Evolutionary conservation across 2,113 vertebrate genomes (phyloP).

Genomic region (Corythaeola cristata): DNA sequence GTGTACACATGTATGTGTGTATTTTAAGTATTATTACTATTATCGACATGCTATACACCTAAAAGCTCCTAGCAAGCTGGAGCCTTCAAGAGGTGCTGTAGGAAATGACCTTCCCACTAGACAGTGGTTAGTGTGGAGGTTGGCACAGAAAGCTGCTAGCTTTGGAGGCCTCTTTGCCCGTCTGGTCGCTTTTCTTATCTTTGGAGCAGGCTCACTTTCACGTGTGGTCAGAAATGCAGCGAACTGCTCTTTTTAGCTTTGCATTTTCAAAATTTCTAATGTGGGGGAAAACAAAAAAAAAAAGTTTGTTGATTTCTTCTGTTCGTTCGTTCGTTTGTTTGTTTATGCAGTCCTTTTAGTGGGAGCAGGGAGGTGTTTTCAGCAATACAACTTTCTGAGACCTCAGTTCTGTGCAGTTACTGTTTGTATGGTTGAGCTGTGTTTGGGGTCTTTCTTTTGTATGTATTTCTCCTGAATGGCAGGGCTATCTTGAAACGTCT

Average conservation of each 20-base stretch:
- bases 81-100: slow-evolving; percentile 66
- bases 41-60: slow-evolving; percentile 42
- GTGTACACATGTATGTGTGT: neutral
- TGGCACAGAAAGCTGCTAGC: slow-evolving; percentile 38
- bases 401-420: slow-evolving; percentile 61
- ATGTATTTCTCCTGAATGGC: slow-evolving; percentile 38
- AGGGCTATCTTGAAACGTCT: slow-evolving; percentile 42
- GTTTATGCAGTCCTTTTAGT: slow-evolving; percentile 10
- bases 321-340: neutral
- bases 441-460: slow-evolving; percentile 34
- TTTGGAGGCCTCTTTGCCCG: slow-evolving; percentile 42
- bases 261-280: slow-evolving; percentile 41
- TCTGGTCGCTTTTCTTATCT: slow-evolving; percentile 24
- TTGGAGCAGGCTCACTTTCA: slow-evolving; percentile 24
- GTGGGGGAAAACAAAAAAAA: neutral
- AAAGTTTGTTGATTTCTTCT: neutral
- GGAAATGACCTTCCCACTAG: slow-evolving; percentile 26
- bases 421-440: slow-evolving; percentile 33
- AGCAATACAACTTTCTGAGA: slow-evolving; percentile 67
- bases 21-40: slow-evolving; percentile 23
- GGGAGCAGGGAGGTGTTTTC: slow-evolving; percentile 50
- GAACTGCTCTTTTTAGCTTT: slow-evolving; percentile 49
- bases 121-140: neutral
- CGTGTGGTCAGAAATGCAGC: slow-evolving; percentile 25
- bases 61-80: slow-evolving; percentile 58